phyloP scores from a whole-genome alignment of 2,888 invertebrate genomes.

The Trichacis sp. region DNA sequence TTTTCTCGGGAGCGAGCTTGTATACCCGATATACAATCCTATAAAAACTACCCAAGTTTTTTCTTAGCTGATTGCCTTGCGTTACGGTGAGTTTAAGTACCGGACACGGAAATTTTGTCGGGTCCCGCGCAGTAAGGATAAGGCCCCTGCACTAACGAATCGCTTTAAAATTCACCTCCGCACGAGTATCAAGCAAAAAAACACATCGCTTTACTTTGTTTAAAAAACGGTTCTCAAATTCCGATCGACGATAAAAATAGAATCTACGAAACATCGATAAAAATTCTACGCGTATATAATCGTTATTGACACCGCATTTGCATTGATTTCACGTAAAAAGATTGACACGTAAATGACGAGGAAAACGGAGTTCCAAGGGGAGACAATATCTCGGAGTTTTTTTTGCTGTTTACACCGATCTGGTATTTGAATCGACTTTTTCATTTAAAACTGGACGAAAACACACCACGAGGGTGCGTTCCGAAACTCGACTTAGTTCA shows the following conservation, averaged over 20 bases:
- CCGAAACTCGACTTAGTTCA: no score
- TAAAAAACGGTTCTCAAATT: neutral
- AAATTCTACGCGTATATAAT: neutral
- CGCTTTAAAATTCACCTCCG: no score
- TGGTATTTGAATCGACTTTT: no score
- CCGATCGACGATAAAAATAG: slow-evolving; percentile 6
- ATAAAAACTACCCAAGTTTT: slow-evolving; percentile 68
- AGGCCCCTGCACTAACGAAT: slow-evolving; percentile 67
- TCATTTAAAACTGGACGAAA: no score
- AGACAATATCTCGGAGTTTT: no score
- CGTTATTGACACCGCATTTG: neutral
- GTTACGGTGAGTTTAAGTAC: slow-evolving; percentile 63
- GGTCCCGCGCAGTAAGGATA: slow-evolving; percentile 65
- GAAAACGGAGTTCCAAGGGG: neutral
- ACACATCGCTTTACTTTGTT: slow-evolving; percentile 29
- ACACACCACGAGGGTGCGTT: no score
- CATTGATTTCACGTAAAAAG: no score
- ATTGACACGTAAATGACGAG: neutral
- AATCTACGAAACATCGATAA: slow-evolving; percentile 9
- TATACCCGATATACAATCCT: slow-evolving; percentile 60
- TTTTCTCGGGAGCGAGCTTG: slow-evolving; percentile 45
- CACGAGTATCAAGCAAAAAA: slow-evolving; percentile 16
- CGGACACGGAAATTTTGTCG: slow-evolving; percentile 40
- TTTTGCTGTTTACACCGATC: no score
- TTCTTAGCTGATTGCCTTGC: slow-evolving; percentile 69